Conservation (phyloP, 2,113 vertebrate genomes). For the Takifugu flavidus region DNA sequence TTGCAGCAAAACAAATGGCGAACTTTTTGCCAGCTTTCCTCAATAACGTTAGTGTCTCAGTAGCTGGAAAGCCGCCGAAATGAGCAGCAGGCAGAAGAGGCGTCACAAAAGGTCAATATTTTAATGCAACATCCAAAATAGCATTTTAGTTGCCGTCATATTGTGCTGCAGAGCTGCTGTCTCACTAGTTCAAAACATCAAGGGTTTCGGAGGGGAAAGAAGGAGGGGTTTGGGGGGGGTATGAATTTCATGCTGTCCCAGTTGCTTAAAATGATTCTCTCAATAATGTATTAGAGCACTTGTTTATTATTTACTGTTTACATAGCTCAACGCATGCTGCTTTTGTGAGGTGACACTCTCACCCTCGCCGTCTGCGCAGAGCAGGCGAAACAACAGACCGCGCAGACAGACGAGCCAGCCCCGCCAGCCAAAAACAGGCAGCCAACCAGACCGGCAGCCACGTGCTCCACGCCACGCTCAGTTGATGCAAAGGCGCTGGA, state of each 20-base stretch:
- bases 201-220: conserved; percentile 46
- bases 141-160: not conserved
- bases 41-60: not conserved
- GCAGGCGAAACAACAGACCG: conserved; percentile 44
- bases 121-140: conserved; percentile 5
- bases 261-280: conserved; percentile 76
- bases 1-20: too few species aligned
- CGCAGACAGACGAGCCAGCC: conserved; percentile 49
- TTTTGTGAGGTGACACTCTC: conserved; percentile 67
- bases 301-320: conserved; percentile 82
- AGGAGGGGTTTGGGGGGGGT: not conserved
- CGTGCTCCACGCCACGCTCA: conserved; percentile 57
- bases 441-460: conserved; percentile 51
- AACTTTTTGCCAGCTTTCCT: too few species aligned
- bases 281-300: conserved; percentile 77
- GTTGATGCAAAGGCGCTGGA: conserved; percentile 65
- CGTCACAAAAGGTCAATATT: conserved; percentile 25
- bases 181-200: conserved; percentile 53
- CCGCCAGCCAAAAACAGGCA: conserved; percentile 48
- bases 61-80: conserved; percentile 3
- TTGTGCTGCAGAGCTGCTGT: conserved; percentile 17
- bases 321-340: conserved; percentile 67
- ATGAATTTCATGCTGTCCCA: conserved; percentile 70
- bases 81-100: not conserved
- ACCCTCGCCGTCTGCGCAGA: conserved; percentile 55